Evolutionary conservation across 2,888 invertebrate genomes (phyloP).

Genomic region (Thymelicus lineola): DNA sequence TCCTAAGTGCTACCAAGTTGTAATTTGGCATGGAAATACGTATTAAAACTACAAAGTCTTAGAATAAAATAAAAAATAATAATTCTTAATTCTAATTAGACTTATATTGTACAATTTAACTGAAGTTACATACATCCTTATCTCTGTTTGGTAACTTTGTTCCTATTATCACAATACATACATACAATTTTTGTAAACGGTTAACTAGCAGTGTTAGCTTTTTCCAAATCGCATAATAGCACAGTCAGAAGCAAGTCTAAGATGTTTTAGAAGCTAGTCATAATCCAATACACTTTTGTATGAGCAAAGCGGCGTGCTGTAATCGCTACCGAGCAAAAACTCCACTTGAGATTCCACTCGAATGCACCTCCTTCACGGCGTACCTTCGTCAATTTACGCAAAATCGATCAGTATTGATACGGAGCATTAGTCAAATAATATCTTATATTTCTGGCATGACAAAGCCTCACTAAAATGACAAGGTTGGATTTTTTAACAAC

Average conservation of each 20-base stretch:
- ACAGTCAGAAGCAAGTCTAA: slow-evolving; percentile 9
- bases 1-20: no score
- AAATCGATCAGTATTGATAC: slow-evolving; percentile 41
- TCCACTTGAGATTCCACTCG: slow-evolving; percentile 59
- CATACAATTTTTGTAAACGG: no score
- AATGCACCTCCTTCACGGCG: slow-evolving; percentile 45
- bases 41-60: no score
- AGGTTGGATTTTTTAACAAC: slow-evolving; percentile 6
- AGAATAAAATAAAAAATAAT: no score
- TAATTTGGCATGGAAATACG: no score
- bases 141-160: no score
- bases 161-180: no score
- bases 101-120: no score
- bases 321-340: slow-evolving; percentile 72
- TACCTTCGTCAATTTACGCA: slow-evolving; percentile 54
- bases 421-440: slow-evolving; percentile 1
- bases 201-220: no score
- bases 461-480: background rate
- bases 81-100: no score
- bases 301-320: slow-evolving; percentile 59
- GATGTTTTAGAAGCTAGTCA: slow-evolving; percentile 56
- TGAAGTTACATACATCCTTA: no score
- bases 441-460: background rate
- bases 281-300: slow-evolving; percentile 62
- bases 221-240: no score